Evolutionary conservation across 2,113 vertebrate species (phyloP).

Genomic region (Saccopteryx leptura): DNA sequence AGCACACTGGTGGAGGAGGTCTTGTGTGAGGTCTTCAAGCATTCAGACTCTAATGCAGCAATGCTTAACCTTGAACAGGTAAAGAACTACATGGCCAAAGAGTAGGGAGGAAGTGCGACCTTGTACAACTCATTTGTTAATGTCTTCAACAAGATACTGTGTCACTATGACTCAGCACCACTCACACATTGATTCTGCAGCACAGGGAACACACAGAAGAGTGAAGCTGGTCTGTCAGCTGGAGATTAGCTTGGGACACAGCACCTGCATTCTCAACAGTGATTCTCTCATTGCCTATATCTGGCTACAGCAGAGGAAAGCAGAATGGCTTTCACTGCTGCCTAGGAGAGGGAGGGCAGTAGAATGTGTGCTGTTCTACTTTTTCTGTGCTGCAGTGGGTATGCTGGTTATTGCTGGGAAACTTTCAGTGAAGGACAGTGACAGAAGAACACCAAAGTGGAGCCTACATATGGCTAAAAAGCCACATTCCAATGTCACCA

Average conservation of each 20-base stretch:
- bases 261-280: neutral
- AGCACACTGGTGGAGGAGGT: neutral
- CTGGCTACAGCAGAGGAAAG: neutral
- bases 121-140: neutral
- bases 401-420: neutral
- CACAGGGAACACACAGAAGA: neutral
- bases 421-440: neutral
- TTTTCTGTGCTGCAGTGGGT: neutral
- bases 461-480: neutral
- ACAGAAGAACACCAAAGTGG: neutral
- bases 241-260: neutral
- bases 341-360: neutral
- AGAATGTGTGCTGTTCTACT: neutral
- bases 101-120: neutral
- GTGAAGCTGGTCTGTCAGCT: neutral
- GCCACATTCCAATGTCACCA: neutral
- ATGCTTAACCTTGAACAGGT: conserved; percentile 17
- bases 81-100: neutral
- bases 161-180: conserved; percentile 63
- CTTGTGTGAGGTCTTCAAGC: neutral
- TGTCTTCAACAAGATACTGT: conserved; percentile 10
- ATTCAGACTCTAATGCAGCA: neutral
- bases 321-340: neutral
- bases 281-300: neutral
- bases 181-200: neutral